Conservation (phyloP, 2,113 vertebrate genomes). For the Malaclemys terrapin region DNA sequence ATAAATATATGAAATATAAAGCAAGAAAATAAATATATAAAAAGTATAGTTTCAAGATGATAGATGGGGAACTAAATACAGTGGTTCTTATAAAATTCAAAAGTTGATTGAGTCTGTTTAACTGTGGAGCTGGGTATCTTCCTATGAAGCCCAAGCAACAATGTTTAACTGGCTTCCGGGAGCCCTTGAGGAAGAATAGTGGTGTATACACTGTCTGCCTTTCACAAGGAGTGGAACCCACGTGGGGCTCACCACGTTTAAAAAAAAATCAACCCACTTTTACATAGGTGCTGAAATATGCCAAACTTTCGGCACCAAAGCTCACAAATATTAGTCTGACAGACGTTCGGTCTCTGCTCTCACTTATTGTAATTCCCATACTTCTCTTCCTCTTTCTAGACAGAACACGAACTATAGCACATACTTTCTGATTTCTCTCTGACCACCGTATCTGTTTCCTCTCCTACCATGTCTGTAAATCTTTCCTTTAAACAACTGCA, state of each 20-base stretch:
- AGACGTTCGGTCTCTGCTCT: neutral
- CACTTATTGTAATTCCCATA: neutral
- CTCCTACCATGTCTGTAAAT: neutral
- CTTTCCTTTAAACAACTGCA: rapidly evolving
- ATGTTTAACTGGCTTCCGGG: neutral
- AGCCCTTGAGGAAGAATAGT: neutral
- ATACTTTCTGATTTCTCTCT: neutral
- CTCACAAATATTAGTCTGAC: neutral
- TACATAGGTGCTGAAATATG: neutral
- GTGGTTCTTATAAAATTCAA: neutral
- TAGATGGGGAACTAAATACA: neutral
- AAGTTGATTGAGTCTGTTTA: neutral
- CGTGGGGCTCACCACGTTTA: too few species aligned
- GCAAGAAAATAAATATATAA: neutral
- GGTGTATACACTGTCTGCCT: neutral
- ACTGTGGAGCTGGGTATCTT: neutral
- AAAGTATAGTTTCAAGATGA: neutral
- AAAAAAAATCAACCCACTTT: too few species aligned
- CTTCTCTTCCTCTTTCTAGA: neutral
- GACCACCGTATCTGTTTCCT: neutral
- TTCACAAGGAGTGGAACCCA: neutral
- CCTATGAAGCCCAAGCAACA: neutral
- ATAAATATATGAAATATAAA: neutral
- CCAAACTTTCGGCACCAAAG: neutral
- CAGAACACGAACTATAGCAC: neutral